A percentile compares a stretch with the other conserved stretches of the same genome.
Conservation (phyloP, 2,113 vertebrate genomes). For the Mastomys natalensis region DNA sequence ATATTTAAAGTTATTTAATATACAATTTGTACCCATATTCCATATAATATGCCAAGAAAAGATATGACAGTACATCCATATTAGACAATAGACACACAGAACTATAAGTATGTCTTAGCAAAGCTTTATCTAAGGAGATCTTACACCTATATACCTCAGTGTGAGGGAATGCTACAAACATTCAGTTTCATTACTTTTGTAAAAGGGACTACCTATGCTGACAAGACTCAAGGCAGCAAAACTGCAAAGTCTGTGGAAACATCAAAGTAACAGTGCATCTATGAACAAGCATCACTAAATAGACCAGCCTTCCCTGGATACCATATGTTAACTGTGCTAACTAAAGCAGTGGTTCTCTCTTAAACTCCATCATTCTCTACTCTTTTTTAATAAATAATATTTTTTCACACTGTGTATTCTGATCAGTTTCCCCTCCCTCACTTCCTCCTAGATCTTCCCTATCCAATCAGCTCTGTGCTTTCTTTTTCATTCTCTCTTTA, state of each 20-base stretch:
- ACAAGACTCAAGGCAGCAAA: not conserved
- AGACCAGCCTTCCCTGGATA: not conserved
- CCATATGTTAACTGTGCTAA: not conserved
- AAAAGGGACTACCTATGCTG: not conserved
- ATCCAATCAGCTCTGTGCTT: not conserved
- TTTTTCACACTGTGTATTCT: not conserved
- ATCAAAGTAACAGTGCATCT: not conserved
- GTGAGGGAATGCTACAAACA: not conserved
- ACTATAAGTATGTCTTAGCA: not conserved
- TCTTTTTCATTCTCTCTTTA: not conserved
- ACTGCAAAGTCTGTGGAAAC: not conserved
- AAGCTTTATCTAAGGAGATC: not conserved
- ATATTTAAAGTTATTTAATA: not conserved
- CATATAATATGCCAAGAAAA: not conserved
- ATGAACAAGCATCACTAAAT: not conserved
- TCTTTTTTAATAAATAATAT: not conserved
- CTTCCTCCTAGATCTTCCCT: not conserved
- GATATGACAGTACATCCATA: not conserved
- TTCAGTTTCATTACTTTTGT: not conserved
- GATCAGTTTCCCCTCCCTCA: not conserved
- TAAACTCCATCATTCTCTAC: not conserved
- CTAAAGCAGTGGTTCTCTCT: not conserved
- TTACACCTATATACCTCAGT: not conserved
- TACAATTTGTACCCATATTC: constrained; percentile 1
- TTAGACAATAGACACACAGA: not conserved